These are phyloP conservation scores for Himalopsyche phryganea DNA, from an alignment of 1,140 invertebrate species.

Conservation along the genomic window DNA sequence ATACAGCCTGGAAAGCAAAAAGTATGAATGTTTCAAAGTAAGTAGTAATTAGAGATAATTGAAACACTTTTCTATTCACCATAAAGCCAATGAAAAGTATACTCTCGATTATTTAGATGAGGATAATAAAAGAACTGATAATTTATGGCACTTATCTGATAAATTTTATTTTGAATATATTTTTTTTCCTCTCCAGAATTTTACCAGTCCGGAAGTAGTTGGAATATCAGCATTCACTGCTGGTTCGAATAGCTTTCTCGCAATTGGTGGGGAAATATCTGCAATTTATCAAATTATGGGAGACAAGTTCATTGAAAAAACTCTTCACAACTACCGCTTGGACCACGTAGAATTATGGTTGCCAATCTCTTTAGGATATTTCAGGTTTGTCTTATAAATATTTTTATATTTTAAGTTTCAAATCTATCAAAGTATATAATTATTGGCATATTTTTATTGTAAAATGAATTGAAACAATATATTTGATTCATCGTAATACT, in stretches of 20 bases:
- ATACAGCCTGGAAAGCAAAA: conserved; percentile 9
- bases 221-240: conserved; percentile 20
- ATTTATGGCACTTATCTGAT: neutral
- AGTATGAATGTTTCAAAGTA: conserved; percentile 22
- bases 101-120: no score
- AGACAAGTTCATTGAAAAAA: conserved; percentile 16
- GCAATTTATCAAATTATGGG: conserved; percentile 26
- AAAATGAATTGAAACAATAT: no score
- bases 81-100: no score
- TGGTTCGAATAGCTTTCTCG: conserved; percentile 24
- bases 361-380: conserved; percentile 28
- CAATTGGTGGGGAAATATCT: conserved; percentile 22
- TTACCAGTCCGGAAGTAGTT: conserved; percentile 23
- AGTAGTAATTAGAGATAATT: neutral
- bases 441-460: no score
- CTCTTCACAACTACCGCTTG: conserved; percentile 20
- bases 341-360: conserved; percentile 29
- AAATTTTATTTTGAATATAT: neutral
- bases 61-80: no score
- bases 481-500: no score
- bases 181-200: conserved; percentile 23
- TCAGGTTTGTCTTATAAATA: conserved; percentile 13
- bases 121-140: no score
- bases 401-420: no score
- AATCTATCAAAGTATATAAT: no score